Evolutionary conservation across 2,113 vertebrate genomes (phyloP), one percentile per base, ranked within the genome.

Genomic region (Fregata magnificens): DNA sequence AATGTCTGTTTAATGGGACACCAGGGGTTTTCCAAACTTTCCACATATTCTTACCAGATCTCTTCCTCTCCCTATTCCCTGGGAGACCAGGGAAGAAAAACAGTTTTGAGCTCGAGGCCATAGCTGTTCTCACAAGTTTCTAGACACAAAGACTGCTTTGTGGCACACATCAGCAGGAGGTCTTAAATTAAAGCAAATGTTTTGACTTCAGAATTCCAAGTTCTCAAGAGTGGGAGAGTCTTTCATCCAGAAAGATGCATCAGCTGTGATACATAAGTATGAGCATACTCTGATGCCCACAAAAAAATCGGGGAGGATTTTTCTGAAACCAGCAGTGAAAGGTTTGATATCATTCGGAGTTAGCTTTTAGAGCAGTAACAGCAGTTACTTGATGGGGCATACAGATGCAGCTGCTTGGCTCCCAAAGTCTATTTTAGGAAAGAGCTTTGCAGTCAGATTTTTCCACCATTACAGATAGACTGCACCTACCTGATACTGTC

Each of bases 21-120:
- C 5, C 11, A 61, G 94, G 97, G 84, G 4, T 34, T 97, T 97
- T 95, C 95, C 93, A 83, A 20, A 74, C 77, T 93, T 94, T 91
- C 82, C 38, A 50, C 69, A 50, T 71, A 6, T 2, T 50, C 5
- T 55, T 58, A 29, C 92, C 53, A 44, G 20, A 31, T 92, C 32
- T 80, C 19, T 81, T 78, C 17, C 45, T 82, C 16, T 66, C 50
- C 38, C 38, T 85, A 16, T 61, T 38, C 38, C 13, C 14, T 65
- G 7, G 29, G 88, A 91, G 59, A 59, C 20, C 8, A 58, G 34
- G 25, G 40, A 61, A 21, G 28, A 11, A 40, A 72, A 92, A 52
- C 24, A 49, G 12, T 45, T 67, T 42, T 40, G 25, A 76, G 61
- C 78, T 88, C 2, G 6, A 83, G 47, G 66, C 67, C 28, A 3